Evolutionary conservation across 1,140 invertebrate species (phyloP), one percentile per base, ranked within the genome.

Genomic region (Bombus huntii): DNA sequence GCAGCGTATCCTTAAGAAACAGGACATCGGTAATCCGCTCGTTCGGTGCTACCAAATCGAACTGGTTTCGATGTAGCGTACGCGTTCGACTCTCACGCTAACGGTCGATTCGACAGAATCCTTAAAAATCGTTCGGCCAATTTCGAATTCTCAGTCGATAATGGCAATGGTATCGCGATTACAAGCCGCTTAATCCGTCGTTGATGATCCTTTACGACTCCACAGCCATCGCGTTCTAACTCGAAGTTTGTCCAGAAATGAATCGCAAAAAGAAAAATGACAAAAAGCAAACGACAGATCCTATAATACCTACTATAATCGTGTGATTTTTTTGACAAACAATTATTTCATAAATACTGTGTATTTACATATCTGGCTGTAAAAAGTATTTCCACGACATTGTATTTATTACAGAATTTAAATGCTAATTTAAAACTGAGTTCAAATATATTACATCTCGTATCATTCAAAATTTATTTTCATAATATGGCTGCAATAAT

Each of bases 11-110:
- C 81, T 87, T 84, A 79, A 89, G 87, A 86, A 89, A 89, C 81
- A 77, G 77, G 77, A 87, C 88, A 87, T 89, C 53, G 72, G 68
- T 90, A 90, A 90, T 89, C 87, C 88, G 81, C 66, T 66, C 53
- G 73, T 59, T 80, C 71, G 83, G 72, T 57, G 72, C 76, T 85
- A 81, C 84, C 80, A 83, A 90, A 90, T 87, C 81, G 85, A 84
- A 90, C 81, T 89, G 88, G 81, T 90, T 89, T 89, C 31, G 28
- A 44, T 53, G 65, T 47, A 25, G 4, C 47, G 0, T 39, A 39
- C 31, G 12, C 37, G 70, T n/a, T 25, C 71, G 15, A 6, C 0
- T 10, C 3, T 37, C 10, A 4, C 31, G 37, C 18, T 57, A 65
- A 31, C 57, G n/a, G 3, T 2, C 42, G 34, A 22, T 66, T 53